Percentiles rank a stretch among this genome's conserved stretches.
Evolutionary conservation across 2,797 vertebrate genomes (phyloP).

Genomic region (Petrocephalus sullivani): DNA sequence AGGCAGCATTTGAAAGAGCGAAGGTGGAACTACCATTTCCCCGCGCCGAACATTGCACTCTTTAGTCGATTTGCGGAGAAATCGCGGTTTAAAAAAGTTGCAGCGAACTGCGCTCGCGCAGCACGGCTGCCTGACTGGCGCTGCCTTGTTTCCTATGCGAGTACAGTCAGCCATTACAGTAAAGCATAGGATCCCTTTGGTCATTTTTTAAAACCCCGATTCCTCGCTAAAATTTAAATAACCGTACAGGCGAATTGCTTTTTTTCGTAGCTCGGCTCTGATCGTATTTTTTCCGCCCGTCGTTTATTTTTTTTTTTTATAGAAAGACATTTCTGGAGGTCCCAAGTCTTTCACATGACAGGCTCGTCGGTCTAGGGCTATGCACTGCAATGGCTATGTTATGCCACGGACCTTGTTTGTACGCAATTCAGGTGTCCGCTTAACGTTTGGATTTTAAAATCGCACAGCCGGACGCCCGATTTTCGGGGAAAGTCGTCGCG

Average conservation of each 20-base stretch:
- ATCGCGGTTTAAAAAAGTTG: conserved; percentile 80
- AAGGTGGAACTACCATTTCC: conserved; percentile 52
- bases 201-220: conserved; percentile 49
- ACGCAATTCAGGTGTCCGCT: conserved; percentile 49
- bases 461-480: conserved; percentile 46
- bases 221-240: conserved; percentile 2
- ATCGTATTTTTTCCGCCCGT: conserved; percentile 45
- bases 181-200: conserved; percentile 72
- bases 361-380: conserved; percentile 57
- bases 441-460: conserved; percentile 28
- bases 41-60: conserved; percentile 45
- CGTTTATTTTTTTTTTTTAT: conserved; percentile 33
- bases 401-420: conserved; percentile 61
- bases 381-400: conserved; percentile 65
- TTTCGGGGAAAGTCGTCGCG: conserved; percentile 38
- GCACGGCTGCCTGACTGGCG: conserved; percentile 64
- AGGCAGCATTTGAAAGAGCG: conserved; percentile 38
- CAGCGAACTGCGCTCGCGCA: conserved; percentile 72
- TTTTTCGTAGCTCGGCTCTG: background rate
- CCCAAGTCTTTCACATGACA: conserved; percentile 55
- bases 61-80: conserved; percentile 43
- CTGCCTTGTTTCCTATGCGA: conserved; percentile 83
- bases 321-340: conserved; percentile 40
- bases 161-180: conserved; percentile 96
- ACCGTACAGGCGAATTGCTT: background rate